These are phyloP conservation scores for Sakesphorus luctuosus DNA, from an alignment of 2,113 vertebrate species.

Conservation along the genomic window DNA sequence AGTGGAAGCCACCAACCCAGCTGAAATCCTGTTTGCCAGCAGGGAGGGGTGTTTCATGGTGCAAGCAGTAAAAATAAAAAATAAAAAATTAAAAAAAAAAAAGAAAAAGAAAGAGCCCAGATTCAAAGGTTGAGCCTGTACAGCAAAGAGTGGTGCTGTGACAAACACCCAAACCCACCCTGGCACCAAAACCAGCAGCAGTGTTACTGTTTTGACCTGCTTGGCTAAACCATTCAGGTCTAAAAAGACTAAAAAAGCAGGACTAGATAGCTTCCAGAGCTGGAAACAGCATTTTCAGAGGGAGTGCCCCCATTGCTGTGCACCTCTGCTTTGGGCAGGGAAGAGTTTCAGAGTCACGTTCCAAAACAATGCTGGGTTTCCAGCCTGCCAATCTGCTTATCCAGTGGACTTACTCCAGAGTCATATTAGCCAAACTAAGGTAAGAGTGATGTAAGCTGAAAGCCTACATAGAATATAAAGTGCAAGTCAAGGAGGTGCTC, in stretches of 20 bases:
- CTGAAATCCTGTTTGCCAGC: background rate
- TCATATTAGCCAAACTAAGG: background rate
- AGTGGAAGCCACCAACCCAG: background rate
- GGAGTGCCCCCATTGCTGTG: background rate
- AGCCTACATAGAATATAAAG: background rate
- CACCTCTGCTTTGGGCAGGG: background rate
- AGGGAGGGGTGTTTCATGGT: background rate
- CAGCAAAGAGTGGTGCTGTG: background rate
- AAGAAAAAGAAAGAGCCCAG: background rate
- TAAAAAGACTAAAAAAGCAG: background rate
- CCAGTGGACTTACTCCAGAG: background rate
- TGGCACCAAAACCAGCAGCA: background rate
- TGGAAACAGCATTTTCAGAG: background rate
- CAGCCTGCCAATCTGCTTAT: background rate
- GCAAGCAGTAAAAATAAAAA: background rate
- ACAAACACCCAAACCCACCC: background rate
- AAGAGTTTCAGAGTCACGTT: background rate
- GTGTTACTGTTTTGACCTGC: background rate
- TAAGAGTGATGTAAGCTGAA: background rate
- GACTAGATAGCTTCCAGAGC: background rate
- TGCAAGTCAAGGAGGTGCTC: background rate
- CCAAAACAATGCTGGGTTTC: background rate
- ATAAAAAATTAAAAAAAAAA: fast-evolving
- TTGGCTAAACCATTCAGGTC: background rate
- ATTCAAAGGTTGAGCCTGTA: background rate